These are phyloP conservation scores for Varanus komodoensis DNA, from an alignment of 2,113 vertebrate species.

Conservation along the genomic window DNA sequence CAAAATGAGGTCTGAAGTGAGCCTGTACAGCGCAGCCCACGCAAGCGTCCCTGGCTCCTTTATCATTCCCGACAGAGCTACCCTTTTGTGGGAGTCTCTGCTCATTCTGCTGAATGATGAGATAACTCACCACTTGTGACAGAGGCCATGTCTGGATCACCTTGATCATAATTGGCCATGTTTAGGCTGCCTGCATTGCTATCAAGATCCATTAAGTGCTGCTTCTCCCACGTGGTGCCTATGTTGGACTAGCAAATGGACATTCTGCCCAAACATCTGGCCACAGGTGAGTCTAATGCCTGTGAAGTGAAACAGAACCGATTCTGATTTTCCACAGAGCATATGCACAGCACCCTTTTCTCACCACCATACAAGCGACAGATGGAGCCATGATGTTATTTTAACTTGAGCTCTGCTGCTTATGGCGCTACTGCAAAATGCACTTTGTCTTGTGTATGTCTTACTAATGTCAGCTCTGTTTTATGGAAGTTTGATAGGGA, in stretches of 20 bases:
- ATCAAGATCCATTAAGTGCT: background rate
- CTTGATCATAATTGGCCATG: background rate
- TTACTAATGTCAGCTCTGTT: background rate
- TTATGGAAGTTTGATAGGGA: no score
- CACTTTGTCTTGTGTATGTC: background rate
- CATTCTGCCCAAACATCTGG: background rate
- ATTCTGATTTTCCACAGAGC: background rate
- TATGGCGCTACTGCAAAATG: background rate
- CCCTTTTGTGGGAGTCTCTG: slow-evolving; percentile 20
- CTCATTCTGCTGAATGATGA: slow-evolving; percentile 4
- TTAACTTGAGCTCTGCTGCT: background rate
- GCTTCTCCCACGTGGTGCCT: background rate
- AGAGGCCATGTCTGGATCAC: slow-evolving; percentile 22
- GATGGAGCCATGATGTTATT: background rate
- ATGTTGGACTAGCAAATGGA: background rate
- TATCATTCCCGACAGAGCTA: slow-evolving; percentile 21
- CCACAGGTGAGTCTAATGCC: background rate
- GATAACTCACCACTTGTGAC: slow-evolving; percentile 12
- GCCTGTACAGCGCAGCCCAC: slow-evolving; percentile 3
- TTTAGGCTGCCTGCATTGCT: slow-evolving; percentile 4
- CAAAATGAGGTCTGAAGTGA: slow-evolving; percentile 6
- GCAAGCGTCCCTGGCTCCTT: background rate
- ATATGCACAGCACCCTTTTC: background rate
- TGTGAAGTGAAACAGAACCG: background rate
- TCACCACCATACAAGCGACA: background rate